A percentile compares a stretch with the other conserved stretches of the same genome.
phyloP scores from a whole-genome alignment of 2,797 vertebrate genomes.

The Syndactyla subalaris region DNA sequence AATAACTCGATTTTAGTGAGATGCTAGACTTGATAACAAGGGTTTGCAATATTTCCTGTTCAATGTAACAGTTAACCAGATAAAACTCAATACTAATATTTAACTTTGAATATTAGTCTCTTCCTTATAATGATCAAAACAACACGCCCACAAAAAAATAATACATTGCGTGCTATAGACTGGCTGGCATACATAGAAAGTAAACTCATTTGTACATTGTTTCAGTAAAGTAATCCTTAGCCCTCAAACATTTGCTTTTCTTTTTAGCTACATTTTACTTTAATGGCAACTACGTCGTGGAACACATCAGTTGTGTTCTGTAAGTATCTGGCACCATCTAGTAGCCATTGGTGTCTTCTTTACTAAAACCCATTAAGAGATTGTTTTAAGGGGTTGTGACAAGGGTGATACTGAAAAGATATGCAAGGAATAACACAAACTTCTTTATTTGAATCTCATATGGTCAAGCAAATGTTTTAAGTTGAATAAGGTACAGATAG shows the following conservation, averaged over 20 bases:
- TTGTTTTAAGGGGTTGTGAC: not conserved
- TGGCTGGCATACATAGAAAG: not conserved
- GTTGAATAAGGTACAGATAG: not conserved
- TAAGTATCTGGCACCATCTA: constrained; percentile 72
- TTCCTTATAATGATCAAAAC: not conserved
- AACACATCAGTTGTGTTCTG: not conserved
- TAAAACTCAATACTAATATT: not conserved
- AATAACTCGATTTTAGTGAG: not conserved
- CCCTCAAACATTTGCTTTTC: not conserved
- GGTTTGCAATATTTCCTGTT: not conserved
- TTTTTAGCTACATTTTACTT: not conserved
- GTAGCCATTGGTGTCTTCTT: not conserved
- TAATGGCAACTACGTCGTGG: not conserved
- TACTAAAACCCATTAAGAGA: not conserved
- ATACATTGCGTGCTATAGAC: not conserved
- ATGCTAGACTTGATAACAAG: not conserved
- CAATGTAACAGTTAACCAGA: not conserved
- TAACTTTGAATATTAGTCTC: not conserved
- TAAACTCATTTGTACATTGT: not conserved
- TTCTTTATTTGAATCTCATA: not conserved
- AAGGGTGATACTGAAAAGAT: not conserved
- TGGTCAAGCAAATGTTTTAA: not conserved
- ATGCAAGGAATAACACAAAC: not conserved
- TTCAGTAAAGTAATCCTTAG: not conserved
- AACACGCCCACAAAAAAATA: not conserved